A percentile compares a stretch with the other conserved stretches of the same genome.
Evolutionary conservation across 2,888 invertebrate species (phyloP).

Genomic region (Amblyjoppa fuscipennis): DNA sequence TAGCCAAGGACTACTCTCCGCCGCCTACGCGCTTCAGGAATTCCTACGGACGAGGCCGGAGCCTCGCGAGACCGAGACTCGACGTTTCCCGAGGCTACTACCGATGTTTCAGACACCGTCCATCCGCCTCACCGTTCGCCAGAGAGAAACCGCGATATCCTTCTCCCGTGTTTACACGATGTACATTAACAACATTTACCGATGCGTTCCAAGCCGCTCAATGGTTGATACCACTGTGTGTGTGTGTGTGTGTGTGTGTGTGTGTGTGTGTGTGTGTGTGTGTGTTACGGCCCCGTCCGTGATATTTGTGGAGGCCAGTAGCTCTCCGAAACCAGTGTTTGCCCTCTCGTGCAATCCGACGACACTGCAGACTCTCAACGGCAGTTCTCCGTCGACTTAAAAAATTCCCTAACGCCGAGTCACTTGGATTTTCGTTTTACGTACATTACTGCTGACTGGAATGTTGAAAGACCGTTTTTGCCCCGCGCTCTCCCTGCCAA

Average conservation of each 20-base stretch:
- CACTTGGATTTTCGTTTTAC: neutral
- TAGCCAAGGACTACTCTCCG: conserved; percentile 13
- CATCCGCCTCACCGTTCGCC: conserved; percentile 8
- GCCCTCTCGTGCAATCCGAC: conserved; percentile 5
- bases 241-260: neutral
- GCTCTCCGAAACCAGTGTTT: conserved; percentile 17
- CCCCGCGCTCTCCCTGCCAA: neutral
- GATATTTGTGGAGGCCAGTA: conserved; percentile 12
- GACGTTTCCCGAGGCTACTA: conserved; percentile 47
- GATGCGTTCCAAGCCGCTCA: conserved; percentile 36
- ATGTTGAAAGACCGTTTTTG: neutral
- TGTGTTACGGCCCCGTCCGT: neutral
- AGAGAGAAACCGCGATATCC: conserved; percentile 23
- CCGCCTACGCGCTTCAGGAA: conserved; percentile 69
- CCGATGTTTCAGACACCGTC: conserved; percentile 34
- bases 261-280: neutral
- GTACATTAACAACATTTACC: conserved; percentile 56
- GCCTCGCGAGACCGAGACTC: conserved; percentile 13
- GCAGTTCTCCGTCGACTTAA: neutral
- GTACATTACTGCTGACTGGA: neutral
- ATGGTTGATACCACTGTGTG: neutral
- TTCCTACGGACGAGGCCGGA: conserved; percentile 57
- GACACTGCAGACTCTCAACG: neutral
- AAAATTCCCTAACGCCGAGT: neutral
- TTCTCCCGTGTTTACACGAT: conserved; percentile 48